Conservation (phyloP, 2,888 invertebrate species). For the Harpalus rufipes region DNA sequence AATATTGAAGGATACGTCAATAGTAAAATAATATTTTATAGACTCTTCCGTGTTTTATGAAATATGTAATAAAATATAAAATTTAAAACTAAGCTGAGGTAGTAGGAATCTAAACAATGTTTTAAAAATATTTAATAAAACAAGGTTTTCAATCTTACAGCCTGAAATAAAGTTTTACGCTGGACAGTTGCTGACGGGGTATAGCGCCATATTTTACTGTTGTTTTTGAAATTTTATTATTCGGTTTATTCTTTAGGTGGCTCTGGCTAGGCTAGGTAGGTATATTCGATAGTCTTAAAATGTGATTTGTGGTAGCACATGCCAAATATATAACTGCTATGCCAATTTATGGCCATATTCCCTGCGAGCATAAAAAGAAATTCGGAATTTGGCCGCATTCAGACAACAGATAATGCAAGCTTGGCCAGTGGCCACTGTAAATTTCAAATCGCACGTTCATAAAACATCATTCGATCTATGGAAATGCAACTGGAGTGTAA, state of each 20-base stretch:
- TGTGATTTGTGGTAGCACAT: slow-evolving; percentile 60
- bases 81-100: slow-evolving; percentile 31
- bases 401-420: slow-evolving; percentile 58
- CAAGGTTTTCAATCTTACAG: slow-evolving; percentile 46
- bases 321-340: slow-evolving; percentile 59
- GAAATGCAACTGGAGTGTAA: slow-evolving; percentile 57
- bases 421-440: slow-evolving; percentile 57
- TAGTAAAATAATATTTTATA: not conserved
- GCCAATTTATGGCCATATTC: slow-evolving; percentile 62
- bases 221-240: slow-evolving; percentile 58
- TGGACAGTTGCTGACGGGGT: slow-evolving; percentile 44
- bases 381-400: slow-evolving; percentile 58
- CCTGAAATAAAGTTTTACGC: slow-evolving; percentile 45
- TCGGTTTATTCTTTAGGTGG: slow-evolving; percentile 46
- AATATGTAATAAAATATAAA: slow-evolving; percentile 33
- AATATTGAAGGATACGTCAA: not conserved
- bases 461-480: slow-evolving; percentile 50
- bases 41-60: not conserved
- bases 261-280: slow-evolving; percentile 36
- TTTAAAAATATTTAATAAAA: slow-evolving; percentile 58
- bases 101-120: slow-evolving; percentile 45
- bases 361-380: slow-evolving; percentile 58
- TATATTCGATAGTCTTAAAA: slow-evolving; percentile 57
- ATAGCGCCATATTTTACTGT: slow-evolving; percentile 60
- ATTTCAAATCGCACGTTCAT: slow-evolving; percentile 52